A percentile compares a stretch with the other conserved stretches of the same genome.
Evolutionary conservation across 2,888 invertebrate species (phyloP).

Genomic region (Mantis religiosa): DNA sequence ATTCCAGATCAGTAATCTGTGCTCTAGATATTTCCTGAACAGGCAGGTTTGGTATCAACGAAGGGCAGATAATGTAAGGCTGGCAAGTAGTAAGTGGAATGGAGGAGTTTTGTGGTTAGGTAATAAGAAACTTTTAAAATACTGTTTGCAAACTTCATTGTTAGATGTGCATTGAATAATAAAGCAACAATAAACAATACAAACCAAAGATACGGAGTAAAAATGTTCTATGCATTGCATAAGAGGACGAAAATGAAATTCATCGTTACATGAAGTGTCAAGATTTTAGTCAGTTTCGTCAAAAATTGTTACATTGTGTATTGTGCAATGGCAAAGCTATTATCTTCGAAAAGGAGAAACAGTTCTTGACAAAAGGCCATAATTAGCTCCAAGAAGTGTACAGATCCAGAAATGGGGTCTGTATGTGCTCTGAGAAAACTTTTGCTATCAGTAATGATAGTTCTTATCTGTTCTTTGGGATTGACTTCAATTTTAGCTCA

Average conservation of each 20-base stretch:
- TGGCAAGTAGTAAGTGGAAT: background rate
- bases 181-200: background rate
- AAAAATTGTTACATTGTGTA: background rate
- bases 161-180: background rate
- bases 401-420: constrained; percentile 15
- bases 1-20: too few relatives aligned
- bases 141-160: background rate
- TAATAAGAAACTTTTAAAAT: background rate
- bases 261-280: background rate
- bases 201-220: background rate
- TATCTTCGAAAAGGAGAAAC: background rate
- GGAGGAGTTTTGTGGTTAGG: background rate
- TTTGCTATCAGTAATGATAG: constrained; percentile 12
- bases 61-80: background rate
- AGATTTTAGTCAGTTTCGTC: background rate
- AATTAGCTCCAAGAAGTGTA: background rate
- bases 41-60: background rate
- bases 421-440: background rate
- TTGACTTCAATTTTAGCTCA: constrained; percentile 26
- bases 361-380: constrained; percentile 11
- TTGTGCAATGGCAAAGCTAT: background rate
- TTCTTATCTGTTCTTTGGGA: constrained; percentile 20
- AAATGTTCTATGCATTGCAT: background rate
- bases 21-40: background rate
- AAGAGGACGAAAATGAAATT: constrained; percentile 11